Evolutionary conservation across 2,113 vertebrate genomes (phyloP), one percentile per base, ranked within the genome.

Genomic region (Datnioides undecimradiatus): DNA sequence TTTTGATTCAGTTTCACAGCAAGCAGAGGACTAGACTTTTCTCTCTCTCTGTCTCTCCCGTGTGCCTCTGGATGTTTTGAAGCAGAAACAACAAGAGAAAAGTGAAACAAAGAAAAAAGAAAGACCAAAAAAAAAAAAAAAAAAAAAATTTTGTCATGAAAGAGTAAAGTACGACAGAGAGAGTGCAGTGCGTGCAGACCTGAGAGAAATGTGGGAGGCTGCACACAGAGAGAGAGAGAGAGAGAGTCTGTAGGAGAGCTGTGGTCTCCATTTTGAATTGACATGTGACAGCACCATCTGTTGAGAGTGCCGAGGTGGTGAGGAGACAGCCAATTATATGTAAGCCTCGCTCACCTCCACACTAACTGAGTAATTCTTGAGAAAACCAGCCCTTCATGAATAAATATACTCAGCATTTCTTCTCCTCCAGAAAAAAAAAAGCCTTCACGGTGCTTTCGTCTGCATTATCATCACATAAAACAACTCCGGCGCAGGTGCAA

Each of bases 231-330:
- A 52, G 3, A 80, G 33, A 38, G 23, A 54, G 3, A 83, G 75
- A 76, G 70, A 77, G 45, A 76, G 66, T 77, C 75, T 31, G 79
- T 79, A 55, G 80, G 85, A 84, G 80, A 55, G 48, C 69, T 87
- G 82, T 84, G 79, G 88, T 62, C 90, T 87, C 81, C 85, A 83
- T 87, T 85, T 87, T 87, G 83, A 71, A 65, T 76, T 49, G 52
- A 79, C 67, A 86, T 58, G 74, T 87, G 73, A 84, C 79, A 89
- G 73, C 83, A 73, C 87, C 87, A 49, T 86, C 80, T 92, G 82
- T 67, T 77, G 68, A 86, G 55, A 71, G 68, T 62, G 74, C n/a
- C 60, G 81, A 71, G 78, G 76, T 67, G 62, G 46, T 69, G 55
- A 75, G 8, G 13, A 59, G 9, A 8, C 43, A 67, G 31, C 52